Evolutionary conservation across 2,113 vertebrate genomes (phyloP).

Genomic region (Alligator mississippiensis): DNA sequence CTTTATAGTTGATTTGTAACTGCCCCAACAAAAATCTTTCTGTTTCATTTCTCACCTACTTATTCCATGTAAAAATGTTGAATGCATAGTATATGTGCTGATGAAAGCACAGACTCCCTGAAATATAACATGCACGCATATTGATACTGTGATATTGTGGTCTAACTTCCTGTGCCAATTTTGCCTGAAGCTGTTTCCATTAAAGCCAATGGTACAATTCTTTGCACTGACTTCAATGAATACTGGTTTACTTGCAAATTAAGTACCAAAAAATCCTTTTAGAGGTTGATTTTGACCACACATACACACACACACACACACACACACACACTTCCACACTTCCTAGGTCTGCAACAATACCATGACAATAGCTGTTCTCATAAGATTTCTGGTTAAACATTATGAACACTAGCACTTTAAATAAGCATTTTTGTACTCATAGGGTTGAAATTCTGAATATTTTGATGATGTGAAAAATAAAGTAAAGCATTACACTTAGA

Average conservation of each 20-base stretch:
- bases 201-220: slow-evolving; percentile 2
- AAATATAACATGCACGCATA: neutral
- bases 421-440: neutral
- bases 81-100: neutral
- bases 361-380: slow-evolving; percentile 40
- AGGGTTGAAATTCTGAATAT: neutral
- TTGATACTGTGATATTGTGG: neutral
- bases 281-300: slow-evolving; percentile 32
- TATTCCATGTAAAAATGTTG: neutral
- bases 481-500: neutral
- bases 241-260: slow-evolving; percentile 38
- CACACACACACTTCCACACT: slow-evolving; percentile 9
- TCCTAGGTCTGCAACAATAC: slow-evolving; percentile 50
- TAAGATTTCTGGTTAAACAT: slow-evolving; percentile 21
- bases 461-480: neutral
- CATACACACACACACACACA: slow-evolving; percentile 5
- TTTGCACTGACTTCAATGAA: slow-evolving; percentile 41
- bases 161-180: slow-evolving; percentile 30
- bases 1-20: neutral
- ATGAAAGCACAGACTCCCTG: neutral
- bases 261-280: slow-evolving; percentile 42
- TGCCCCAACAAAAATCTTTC: neutral
- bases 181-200: slow-evolving; percentile 58
- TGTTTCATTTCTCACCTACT: neutral
- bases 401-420: neutral